These are phyloP conservation scores for Dolichopus griseipennis DNA, from an alignment of 2,888 invertebrate species.

Conservation along the genomic window DNA sequence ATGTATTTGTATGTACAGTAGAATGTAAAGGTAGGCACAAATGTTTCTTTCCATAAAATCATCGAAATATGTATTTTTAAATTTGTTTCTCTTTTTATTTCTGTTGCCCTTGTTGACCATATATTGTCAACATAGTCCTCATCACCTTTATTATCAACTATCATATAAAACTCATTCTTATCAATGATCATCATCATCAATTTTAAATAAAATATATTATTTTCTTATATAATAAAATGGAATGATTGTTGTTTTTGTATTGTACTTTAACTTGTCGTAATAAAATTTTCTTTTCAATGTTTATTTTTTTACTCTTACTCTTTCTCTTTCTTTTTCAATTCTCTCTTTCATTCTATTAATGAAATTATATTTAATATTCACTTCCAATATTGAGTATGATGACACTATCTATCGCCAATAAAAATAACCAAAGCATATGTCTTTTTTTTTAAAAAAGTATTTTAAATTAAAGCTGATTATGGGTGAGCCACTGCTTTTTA, in stretches of 20 bases:
- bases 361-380: background rate
- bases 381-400: background rate
- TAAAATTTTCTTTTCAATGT: background rate
- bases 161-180: background rate
- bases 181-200: background rate
- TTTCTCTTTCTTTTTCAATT: background rate
- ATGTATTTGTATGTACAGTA: too few species aligned
- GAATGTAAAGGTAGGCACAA: too few species aligned
- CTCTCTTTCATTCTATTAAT: background rate
- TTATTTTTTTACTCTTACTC: background rate
- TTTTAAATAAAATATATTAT: background rate
- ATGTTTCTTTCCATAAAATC: too few species aligned
- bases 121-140: background rate
- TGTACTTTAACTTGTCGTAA: background rate
- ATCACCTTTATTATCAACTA: background rate
- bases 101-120: background rate
- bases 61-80: too few species aligned
- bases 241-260: background rate
- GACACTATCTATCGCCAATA: background rate
- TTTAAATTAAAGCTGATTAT: constrained; percentile 6
- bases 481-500: background rate
- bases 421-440: background rate
- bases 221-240: background rate
- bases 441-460: background rate
- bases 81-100: too few species aligned